A percentile compares a stretch with the other conserved stretches of the same genome.
Conservation (phyloP, 64 coral and sea anemone genomes). For the Trachythela sp. region DNA sequence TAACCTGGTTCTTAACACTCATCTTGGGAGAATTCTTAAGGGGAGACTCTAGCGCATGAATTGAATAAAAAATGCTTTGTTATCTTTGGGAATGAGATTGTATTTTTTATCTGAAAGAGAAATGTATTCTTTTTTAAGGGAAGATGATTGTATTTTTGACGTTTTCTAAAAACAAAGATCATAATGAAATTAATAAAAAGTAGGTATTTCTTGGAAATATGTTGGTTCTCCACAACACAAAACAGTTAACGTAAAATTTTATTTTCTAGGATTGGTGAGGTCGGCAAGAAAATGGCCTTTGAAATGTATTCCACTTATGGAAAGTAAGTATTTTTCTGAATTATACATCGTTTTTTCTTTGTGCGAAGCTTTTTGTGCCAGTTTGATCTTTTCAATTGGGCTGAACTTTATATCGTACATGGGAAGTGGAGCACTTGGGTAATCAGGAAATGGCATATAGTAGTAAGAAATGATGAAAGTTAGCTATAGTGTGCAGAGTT, state of each 20-base stretch:
- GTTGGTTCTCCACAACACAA: neutral
- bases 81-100: no score
- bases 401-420: no score
- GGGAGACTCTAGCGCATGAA: no score
- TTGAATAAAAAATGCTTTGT: no score
- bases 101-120: neutral
- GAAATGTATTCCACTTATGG: slow-evolving; percentile 66
- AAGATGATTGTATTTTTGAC: slow-evolving; percentile 65
- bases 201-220: neutral
- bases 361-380: no score
- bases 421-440: no score
- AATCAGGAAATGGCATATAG: no score
- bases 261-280: slow-evolving; percentile 52
- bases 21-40: no score
- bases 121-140: slow-evolving; percentile 33
- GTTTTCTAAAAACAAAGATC: slow-evolving; percentile 58
- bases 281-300: slow-evolving; percentile 65
- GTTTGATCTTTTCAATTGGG: no score
- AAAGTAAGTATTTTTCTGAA: slow-evolving; percentile 41
- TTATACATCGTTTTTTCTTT: neutral
- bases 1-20: no score
- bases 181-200: slow-evolving; percentile 74
- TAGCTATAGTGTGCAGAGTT: no score
- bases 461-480: no score
- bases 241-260: neutral